phyloP scores from a whole-genome alignment of 2,888 invertebrate genomes.

The Galerucella pusilla region DNA sequence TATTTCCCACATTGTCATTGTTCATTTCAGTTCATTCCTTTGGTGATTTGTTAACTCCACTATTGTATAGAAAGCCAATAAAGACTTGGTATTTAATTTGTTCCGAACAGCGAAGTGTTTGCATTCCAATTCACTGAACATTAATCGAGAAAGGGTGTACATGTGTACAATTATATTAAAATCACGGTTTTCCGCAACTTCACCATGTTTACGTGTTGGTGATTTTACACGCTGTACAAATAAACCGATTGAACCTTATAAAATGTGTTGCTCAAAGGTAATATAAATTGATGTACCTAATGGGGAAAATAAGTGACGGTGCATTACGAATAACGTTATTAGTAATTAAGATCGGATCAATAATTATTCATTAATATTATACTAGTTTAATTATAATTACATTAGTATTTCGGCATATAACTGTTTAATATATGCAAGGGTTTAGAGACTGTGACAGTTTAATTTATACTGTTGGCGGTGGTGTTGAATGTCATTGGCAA shows the following conservation, averaged over 20 bases:
- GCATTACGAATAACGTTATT: not conserved
- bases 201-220: not conserved
- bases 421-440: not conserved
- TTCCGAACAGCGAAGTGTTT: not conserved
- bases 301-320: not conserved
- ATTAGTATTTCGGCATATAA: not conserved
- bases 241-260: not conserved
- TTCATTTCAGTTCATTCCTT: not conserved
- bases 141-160: not conserved
- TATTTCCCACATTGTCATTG: not conserved
- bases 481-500: not conserved
- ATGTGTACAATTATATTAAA: not conserved
- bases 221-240: not conserved
- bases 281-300: not conserved
- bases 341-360: not conserved
- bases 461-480: not conserved
- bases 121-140: not conserved
- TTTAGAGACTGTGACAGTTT: not conserved
- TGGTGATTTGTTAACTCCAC: not conserved
- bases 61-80: slow-evolving; percentile 1
- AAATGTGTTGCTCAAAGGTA: not conserved
- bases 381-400: not conserved
- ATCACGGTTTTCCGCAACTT: not conserved
- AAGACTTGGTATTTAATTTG: slow-evolving; percentile 1
- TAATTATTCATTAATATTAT: not conserved